Conservation (phyloP, 2,113 vertebrate genomes). For the Ctenomys sociabilis region DNA sequence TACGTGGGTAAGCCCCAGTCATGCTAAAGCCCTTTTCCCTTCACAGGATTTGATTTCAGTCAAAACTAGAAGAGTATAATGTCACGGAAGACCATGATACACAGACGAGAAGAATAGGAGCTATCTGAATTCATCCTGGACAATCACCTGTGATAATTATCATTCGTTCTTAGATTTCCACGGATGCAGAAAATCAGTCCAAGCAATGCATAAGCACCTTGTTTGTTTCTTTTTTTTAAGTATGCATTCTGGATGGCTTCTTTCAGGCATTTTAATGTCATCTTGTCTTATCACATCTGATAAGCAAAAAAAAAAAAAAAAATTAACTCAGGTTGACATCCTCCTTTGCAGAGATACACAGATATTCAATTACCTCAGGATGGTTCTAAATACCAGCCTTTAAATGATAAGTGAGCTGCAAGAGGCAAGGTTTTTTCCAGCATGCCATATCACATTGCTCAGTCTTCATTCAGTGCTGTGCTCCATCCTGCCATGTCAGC, state of each 20-base stretch:
- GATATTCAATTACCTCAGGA: constrained; percentile 85
- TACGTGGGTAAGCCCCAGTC: not conserved
- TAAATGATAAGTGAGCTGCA: constrained; percentile 83
- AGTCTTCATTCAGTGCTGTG: constrained; percentile 71
- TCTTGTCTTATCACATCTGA: constrained; percentile 77
- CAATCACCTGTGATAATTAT: not conserved
- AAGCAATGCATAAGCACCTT: constrained; percentile 31
- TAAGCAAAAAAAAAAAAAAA: constrained; percentile 63
- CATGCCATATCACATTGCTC: constrained; percentile 77
- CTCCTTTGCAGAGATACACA: constrained; percentile 64
- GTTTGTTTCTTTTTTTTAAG: constrained; percentile 27
- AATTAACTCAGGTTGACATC: constrained; percentile 84
- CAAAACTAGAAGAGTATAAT: not conserved
- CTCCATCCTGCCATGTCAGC: constrained; percentile 75
- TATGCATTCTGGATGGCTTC: not conserved
- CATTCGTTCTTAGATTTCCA: constrained; percentile 21
- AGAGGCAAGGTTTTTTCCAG: constrained; percentile 81
- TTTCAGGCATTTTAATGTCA: constrained; percentile 76
- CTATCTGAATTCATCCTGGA: not conserved
- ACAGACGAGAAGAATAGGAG: not conserved
- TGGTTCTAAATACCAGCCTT: constrained; percentile 84
- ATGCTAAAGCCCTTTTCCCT: not conserved
- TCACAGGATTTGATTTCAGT: not conserved
- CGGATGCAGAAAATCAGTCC: constrained; percentile 37
- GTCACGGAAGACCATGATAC: not conserved